phyloP scores from a whole-genome alignment of 2,888 invertebrate species.

The Platerodrilus igneus region DNA sequence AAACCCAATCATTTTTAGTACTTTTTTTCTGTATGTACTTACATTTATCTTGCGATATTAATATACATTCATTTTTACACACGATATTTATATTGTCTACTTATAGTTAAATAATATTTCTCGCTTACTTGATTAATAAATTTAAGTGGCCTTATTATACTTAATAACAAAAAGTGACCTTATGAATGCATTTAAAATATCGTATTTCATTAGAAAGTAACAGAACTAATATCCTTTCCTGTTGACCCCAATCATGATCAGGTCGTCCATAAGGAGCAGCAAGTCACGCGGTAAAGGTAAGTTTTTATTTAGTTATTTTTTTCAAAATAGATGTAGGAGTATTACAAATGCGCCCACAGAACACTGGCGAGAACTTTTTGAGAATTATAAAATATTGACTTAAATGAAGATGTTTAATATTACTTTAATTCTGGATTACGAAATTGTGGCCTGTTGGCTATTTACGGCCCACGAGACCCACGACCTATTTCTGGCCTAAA shows the following conservation, averaged over 20 bases:
- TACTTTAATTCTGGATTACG: too few relatives aligned
- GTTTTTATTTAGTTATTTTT: conserved; percentile 22
- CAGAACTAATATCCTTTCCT: conserved; percentile 26
- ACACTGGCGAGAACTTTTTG: too few relatives aligned
- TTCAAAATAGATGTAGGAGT: neutral
- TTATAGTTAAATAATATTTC: too few relatives aligned
- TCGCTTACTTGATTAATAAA: conserved; percentile 16
- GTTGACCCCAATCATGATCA: conserved; percentile 36
- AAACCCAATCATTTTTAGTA: conserved; percentile 16
- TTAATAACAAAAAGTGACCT: conserved; percentile 35
- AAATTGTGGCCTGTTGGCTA: too few relatives aligned
- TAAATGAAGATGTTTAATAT: too few relatives aligned
- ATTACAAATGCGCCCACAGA: too few relatives aligned
- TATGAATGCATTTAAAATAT: conserved; percentile 35
- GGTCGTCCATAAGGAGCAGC: conserved; percentile 42
- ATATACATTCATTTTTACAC: conserved; percentile 26
- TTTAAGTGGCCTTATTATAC: conserved; percentile 21
- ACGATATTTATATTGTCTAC: conserved; percentile 28
- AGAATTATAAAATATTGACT: too few relatives aligned
- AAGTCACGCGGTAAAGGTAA: conserved; percentile 41
- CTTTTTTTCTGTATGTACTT: conserved; percentile 22
- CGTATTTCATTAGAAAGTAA: conserved; percentile 28
- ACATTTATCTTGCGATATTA: conserved; percentile 32
- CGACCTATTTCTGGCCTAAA: too few relatives aligned
- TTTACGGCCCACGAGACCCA: too few relatives aligned